Percentiles rank a stretch among this genome's conserved stretches.
These are phyloP conservation scores for Resseliella maxima DNA, from an alignment of 2,888 invertebrate genomes.

Conservation along the genomic window DNA sequence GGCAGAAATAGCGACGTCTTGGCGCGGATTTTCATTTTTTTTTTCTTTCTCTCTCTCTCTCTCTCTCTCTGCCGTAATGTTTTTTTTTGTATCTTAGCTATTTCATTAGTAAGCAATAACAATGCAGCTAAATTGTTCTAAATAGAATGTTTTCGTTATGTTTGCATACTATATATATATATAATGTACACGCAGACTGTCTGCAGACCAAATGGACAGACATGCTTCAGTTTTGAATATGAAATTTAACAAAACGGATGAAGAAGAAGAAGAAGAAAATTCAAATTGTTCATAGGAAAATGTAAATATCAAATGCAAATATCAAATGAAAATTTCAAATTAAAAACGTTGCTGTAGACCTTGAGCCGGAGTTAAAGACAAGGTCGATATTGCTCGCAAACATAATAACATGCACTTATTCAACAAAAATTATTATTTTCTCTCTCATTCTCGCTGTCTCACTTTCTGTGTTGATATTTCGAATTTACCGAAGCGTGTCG, in stretches of 20 bases:
- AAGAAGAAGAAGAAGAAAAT: not conserved
- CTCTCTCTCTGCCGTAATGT: not conserved
- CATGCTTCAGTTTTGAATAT: not conserved
- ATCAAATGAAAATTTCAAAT: not conserved
- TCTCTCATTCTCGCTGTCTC: too few relatives aligned
- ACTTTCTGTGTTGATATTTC: not conserved
- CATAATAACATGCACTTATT: not conserved
- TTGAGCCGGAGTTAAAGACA: constrained; percentile 20
- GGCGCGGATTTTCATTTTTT: constrained; percentile 9
- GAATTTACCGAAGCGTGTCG: not conserved
- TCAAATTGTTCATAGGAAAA: not conserved
- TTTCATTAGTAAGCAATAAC: constrained; percentile 49
- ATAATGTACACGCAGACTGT: not conserved
- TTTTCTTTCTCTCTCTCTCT: not conserved
- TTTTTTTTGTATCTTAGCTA: not conserved
- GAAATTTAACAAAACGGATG: not conserved
- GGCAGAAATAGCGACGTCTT: constrained; percentile 48
- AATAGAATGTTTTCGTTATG: not conserved
- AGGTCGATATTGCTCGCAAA: not conserved
- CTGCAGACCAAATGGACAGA: constrained; percentile 13
- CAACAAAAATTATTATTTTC: not conserved
- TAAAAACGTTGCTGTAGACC: not conserved
- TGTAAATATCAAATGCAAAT: constrained; percentile 28
- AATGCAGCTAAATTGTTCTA: constrained; percentile 17
- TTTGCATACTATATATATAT: not conserved